A percentile compares a stretch with the other conserved stretches of the same genome.
Conservation (phyloP, 2,113 vertebrate genomes). For the Excalfactoria chinensis region DNA sequence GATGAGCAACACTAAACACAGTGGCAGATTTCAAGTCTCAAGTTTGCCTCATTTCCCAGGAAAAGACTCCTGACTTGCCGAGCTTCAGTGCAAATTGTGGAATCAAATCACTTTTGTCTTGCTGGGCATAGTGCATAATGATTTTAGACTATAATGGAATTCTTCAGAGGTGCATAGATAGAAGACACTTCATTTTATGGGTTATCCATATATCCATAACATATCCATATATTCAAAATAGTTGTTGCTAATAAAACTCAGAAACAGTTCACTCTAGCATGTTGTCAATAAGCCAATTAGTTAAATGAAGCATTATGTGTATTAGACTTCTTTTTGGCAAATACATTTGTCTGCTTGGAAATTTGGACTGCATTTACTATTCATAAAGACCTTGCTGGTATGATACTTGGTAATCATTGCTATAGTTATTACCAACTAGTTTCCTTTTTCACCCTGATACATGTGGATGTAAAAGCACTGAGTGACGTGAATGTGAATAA, state of each 20-base stretch:
- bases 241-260: background rate
- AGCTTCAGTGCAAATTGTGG: background rate
- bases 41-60: background rate
- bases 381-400: background rate
- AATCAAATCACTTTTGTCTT: background rate
- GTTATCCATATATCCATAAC: background rate
- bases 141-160: background rate
- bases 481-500: background rate
- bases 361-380: background rate
- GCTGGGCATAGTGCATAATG: background rate
- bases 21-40: background rate
- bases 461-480: background rate
- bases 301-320: slow-evolving; percentile 30
- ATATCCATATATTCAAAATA: background rate
- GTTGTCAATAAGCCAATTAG: slow-evolving; percentile 12
- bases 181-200: background rate
- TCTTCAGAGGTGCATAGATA: background rate
- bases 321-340: slow-evolving; percentile 14
- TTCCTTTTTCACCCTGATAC: background rate
- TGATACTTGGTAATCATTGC: background rate
- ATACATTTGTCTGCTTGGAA: background rate
- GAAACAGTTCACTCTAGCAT: background rate
- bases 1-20: background rate
- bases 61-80: background rate
- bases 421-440: background rate